These are phyloP conservation scores for Trachymyrmex septentrionalis DNA, from an alignment of 1,140 invertebrate species.

Conservation along the genomic window DNA sequence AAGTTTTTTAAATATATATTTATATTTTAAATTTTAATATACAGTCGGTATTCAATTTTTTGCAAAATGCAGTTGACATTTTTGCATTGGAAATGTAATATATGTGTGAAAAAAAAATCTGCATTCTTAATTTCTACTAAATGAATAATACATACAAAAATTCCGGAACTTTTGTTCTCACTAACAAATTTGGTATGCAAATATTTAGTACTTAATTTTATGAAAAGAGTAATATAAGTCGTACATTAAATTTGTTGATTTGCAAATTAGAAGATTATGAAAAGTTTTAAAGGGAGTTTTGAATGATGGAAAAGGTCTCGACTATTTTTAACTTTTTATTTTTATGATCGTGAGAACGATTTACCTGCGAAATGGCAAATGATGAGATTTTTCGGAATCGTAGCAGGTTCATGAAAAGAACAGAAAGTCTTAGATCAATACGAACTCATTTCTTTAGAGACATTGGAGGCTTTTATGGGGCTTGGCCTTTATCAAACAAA, in stretches of 20 bases:
- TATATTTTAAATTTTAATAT: constrained; percentile 8
- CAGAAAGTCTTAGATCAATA: constrained; percentile 32
- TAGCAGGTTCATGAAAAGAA: neutral
- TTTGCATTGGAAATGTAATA: constrained; percentile 20
- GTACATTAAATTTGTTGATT: constrained; percentile 12
- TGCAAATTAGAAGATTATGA: neutral
- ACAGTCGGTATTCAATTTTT: neutral
- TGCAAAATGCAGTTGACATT: constrained; percentile 2
- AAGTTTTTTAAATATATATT: neutral
- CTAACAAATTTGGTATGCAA: neutral
- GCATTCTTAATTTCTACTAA: neutral
- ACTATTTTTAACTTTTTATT: constrained; percentile 7
- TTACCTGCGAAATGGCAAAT: constrained; percentile 47
- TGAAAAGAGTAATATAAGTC: neutral
- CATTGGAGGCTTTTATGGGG: constrained; percentile 47
- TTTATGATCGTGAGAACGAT: neutral
- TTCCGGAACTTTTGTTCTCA: neutral
- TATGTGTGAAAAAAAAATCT: neutral
- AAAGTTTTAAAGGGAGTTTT: neutral
- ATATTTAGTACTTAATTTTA: constrained; percentile 2
- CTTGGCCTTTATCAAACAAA: constrained; percentile 46
- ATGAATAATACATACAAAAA: constrained; percentile 6
- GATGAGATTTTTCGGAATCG: constrained; percentile 7
- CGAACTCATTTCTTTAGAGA: constrained; percentile 36
- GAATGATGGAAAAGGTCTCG: neutral